Conservation (phyloP, 2,113 vertebrate species). For the Syngnathus typhle region DNA sequence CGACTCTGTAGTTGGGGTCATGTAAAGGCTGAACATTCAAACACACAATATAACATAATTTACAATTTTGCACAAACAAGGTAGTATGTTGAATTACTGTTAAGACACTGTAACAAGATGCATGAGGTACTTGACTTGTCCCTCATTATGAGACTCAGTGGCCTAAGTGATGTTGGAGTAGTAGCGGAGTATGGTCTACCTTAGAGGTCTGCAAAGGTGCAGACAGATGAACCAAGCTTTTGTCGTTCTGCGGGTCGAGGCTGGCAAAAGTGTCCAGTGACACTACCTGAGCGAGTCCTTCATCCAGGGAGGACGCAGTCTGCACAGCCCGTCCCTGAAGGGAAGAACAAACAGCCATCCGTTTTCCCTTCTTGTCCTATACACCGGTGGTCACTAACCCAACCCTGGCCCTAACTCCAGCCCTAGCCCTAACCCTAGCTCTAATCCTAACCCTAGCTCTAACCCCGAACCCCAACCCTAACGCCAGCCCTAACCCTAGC, state of each 20-base stretch:
- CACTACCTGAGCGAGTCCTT: constrained; percentile 83
- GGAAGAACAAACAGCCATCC: neutral
- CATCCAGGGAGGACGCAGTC: constrained; percentile 77
- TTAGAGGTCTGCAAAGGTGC: constrained; percentile 77
- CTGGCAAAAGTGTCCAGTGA: constrained; percentile 67
- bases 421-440: too few relatives aligned
- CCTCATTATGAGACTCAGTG: neutral
- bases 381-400: too few relatives aligned
- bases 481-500: too few relatives aligned
- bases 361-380: neutral
- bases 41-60: neutral
- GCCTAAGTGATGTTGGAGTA: neutral
- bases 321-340: constrained; percentile 81
- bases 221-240: constrained; percentile 80
- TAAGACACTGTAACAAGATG: too few relatives aligned
- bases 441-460: too few relatives aligned
- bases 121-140: neutral
- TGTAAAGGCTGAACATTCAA: constrained; percentile 76
- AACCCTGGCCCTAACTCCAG: too few relatives aligned
- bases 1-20: constrained; percentile 89
- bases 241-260: constrained; percentile 76
- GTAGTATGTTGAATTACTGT: too few relatives aligned
- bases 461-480: too few relatives aligned
- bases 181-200: constrained; percentile 55
- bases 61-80: too few relatives aligned